Evolutionary conservation across 2,888 invertebrate genomes (phyloP).

Genomic region (Chymomyza amoena): DNA sequence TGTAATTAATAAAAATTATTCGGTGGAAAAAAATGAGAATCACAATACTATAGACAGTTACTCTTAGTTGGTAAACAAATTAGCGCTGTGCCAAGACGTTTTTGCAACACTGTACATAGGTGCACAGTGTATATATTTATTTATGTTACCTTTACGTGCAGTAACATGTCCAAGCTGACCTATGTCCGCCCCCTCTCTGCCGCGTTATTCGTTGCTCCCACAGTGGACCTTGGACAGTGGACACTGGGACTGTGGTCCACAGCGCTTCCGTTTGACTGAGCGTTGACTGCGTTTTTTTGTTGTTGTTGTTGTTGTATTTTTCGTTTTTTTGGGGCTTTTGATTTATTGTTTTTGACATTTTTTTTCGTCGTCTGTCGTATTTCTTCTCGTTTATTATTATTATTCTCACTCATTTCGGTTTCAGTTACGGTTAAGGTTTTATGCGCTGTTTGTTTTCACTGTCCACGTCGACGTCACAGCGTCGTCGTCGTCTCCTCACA

Average conservation of each 20-base stretch:
- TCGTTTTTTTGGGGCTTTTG: slow-evolving; percentile 50
- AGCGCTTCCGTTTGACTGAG: slow-evolving; percentile 50
- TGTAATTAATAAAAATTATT: no score
- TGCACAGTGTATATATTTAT: background rate
- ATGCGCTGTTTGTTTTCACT: background rate
- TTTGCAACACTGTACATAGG: no score
- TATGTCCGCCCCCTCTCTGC: background rate
- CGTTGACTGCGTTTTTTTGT: slow-evolving; percentile 30
- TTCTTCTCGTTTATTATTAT: slow-evolving; percentile 11
- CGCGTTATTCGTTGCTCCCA: background rate
- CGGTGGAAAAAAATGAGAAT: no score
- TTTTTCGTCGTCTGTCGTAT: slow-evolving; percentile 13
- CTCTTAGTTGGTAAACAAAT: no score
- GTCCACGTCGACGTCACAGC: background rate
- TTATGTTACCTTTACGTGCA: background rate
- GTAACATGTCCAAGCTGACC: background rate
- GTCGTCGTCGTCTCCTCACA: background rate
- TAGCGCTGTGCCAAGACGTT: no score
- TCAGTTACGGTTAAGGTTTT: slow-evolving; percentile 31
- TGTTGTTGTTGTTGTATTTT: slow-evolving; percentile 25
- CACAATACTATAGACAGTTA: no score
- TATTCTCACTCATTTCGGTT: slow-evolving; percentile 40
- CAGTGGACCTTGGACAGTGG: background rate
- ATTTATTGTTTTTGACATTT: slow-evolving; percentile 74
- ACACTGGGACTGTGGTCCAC: slow-evolving; percentile 39